A percentile compares a stretch with the other conserved stretches of the same genome.
Conservation (phyloP, 92 coral and sea anemone genomes). For the Epizoanthus rinbou region DNA sequence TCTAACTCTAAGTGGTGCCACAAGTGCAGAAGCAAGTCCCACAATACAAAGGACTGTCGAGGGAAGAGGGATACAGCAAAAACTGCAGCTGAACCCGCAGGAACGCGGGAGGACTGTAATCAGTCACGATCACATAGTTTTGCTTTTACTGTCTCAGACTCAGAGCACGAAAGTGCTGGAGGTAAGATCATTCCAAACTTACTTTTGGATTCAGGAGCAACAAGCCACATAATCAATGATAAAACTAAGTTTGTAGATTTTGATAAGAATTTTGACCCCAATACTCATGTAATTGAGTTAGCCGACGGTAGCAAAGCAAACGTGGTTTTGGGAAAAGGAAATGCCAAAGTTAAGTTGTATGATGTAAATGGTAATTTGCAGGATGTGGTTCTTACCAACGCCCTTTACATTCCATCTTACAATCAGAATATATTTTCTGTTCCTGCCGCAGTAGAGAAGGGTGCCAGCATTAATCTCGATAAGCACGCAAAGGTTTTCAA, state of each 20-base stretch:
- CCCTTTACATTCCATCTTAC: constrained; percentile 53
- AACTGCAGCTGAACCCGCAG: not conserved
- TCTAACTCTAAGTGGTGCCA: constrained; percentile 25
- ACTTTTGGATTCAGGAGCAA: constrained; percentile 56
- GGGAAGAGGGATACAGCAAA: constrained; percentile 40
- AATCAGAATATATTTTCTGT: constrained; percentile 54
- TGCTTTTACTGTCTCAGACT: constrained; percentile 32
- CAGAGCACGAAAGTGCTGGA: constrained; percentile 17
- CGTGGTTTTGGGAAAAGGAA: constrained; percentile 46
- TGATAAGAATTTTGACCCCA: constrained; percentile 43
- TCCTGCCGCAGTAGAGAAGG: constrained; percentile 49
- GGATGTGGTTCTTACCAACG: constrained; percentile 40
- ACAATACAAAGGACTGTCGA: constrained; percentile 13
- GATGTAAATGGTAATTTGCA: constrained; percentile 48
- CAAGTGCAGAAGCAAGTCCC: constrained; percentile 24
- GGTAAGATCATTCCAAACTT: constrained; percentile 43
- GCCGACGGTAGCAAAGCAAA: constrained; percentile 55
- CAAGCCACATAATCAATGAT: constrained; percentile 52
- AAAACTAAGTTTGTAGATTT: constrained; percentile 48
- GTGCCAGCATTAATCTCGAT: constrained; percentile 52
- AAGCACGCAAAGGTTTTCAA: constrained; percentile 39
- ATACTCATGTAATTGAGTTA: constrained; percentile 47
- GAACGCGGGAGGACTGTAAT: no score
- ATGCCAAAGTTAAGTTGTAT: constrained; percentile 50
- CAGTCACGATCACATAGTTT: constrained; percentile 16